Percentiles rank a stretch among this genome's conserved stretches.
Evolutionary conservation across 2,888 invertebrate species (phyloP).

Genomic region (Plutella xylostella): DNA sequence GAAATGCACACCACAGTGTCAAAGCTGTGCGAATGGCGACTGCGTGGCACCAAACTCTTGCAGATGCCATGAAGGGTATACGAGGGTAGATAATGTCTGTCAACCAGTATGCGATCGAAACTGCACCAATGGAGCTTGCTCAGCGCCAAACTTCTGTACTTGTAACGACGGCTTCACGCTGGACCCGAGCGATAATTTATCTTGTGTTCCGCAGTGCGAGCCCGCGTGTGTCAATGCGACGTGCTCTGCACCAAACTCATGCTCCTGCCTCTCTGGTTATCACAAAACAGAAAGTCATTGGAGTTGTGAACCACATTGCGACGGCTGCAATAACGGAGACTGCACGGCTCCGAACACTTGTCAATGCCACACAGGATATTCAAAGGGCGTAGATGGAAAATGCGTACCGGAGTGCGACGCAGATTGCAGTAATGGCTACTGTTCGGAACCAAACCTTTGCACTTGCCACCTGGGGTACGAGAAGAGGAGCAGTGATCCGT

Average conservation of each 20-base stretch:
- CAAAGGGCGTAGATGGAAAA: constrained; percentile 14
- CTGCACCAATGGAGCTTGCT: constrained; percentile 30
- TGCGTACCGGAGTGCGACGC: constrained; percentile 30
- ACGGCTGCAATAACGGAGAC: constrained; percentile 23
- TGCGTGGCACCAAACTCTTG: constrained; percentile 20
- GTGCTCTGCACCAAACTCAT: background rate
- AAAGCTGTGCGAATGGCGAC: constrained; percentile 12
- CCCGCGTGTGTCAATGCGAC: constrained; percentile 3
- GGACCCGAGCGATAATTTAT: background rate
- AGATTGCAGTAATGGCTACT: constrained; percentile 32
- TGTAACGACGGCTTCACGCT: constrained; percentile 7
- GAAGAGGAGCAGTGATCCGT: background rate
- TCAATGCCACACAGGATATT: constrained; percentile 24
- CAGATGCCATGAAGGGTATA: constrained; percentile 17
- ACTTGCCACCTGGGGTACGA: constrained; percentile 23
- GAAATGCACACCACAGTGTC: constrained; percentile 13
- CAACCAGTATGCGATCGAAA: constrained; percentile 9
- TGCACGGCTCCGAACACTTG: constrained; percentile 34
- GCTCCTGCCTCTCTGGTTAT: constrained; percentile 23
- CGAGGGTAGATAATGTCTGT: background rate
- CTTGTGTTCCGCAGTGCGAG: constrained; percentile 13
- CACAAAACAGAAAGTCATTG: constrained; percentile 10
- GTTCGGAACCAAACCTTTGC: constrained; percentile 23
- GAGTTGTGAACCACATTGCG: constrained; percentile 25
- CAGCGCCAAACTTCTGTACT: constrained; percentile 31